These are phyloP conservation scores for Ellobius talpinus DNA, from an alignment of 2,113 vertebrate species.

Conservation along the genomic window DNA sequence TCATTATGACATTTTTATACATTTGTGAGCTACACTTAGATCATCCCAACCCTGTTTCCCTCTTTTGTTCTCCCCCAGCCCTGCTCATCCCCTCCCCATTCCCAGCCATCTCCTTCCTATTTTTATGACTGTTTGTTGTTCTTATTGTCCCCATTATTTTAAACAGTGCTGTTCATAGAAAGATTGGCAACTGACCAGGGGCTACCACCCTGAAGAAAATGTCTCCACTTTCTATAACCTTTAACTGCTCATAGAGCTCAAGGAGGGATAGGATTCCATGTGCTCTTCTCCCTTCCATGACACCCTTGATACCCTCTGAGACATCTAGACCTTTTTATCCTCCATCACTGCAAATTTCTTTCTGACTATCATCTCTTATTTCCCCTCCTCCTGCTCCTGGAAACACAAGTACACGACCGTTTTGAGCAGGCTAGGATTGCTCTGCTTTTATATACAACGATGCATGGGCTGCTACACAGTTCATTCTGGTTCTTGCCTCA, in stretches of 20 bases:
- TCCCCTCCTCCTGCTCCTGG: not conserved
- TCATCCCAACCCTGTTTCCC: not conserved
- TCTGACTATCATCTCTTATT: not conserved
- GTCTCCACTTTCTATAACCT: not conserved
- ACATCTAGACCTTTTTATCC: not conserved
- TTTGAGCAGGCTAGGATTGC: not conserved
- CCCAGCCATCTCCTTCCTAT: not conserved
- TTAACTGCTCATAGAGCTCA: not conserved
- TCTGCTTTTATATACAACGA: not conserved
- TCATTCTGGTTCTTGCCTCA: not conserved
- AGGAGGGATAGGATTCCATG: too few species aligned
- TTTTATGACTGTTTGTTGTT: not conserved
- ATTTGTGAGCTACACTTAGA: too few species aligned
- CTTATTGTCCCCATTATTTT: not conserved
- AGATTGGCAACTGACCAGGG: not conserved
- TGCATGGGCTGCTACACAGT: not conserved
- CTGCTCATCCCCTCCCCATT: not conserved
- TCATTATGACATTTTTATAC: not conserved
- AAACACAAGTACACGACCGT: not conserved
- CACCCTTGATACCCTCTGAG: accelerated
- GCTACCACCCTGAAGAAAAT: too few species aligned
- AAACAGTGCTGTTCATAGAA: not conserved
- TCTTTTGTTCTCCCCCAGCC: not conserved
- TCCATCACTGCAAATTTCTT: not conserved
- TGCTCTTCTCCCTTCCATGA: not conserved